phyloP scores from a whole-genome alignment of 2,113 vertebrate species.

The Tragulus kanchil region DNA sequence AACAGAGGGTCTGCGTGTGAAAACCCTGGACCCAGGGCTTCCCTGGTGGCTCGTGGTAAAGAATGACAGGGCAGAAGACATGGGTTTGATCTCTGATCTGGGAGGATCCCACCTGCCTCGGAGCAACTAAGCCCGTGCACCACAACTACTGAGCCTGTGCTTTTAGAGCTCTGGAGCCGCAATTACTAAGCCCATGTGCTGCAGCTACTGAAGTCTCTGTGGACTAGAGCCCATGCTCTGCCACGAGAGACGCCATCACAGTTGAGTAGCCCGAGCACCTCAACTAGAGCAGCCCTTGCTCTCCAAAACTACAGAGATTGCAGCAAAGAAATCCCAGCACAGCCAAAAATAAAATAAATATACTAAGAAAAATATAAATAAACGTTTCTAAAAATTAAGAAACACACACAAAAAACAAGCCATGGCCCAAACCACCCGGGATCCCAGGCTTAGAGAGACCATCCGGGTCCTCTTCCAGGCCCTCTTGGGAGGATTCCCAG shows the following conservation, averaged over 20 bases:
- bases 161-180: background rate
- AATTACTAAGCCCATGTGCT: background rate
- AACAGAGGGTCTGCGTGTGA: background rate
- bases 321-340: background rate
- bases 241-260: accelerated
- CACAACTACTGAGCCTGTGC: background rate
- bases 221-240: background rate
- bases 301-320: no score
- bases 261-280: background rate
- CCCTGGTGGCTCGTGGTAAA: background rate
- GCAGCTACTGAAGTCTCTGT: background rate
- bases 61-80: background rate
- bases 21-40: background rate
- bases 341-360: background rate
- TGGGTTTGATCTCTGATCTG: background rate
- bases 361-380: no score
- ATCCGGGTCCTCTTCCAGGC: background rate
- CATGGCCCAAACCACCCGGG: background rate
- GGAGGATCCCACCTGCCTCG: background rate
- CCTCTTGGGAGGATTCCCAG: background rate
- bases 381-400: no score
- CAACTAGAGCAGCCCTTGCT: background rate
- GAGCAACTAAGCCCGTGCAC: background rate
- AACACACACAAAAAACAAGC: background rate
- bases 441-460: background rate